These are phyloP conservation scores for Prosopocoilus inquinatus DNA, from an alignment of 2,888 invertebrate genomes.

Conservation along the genomic window DNA sequence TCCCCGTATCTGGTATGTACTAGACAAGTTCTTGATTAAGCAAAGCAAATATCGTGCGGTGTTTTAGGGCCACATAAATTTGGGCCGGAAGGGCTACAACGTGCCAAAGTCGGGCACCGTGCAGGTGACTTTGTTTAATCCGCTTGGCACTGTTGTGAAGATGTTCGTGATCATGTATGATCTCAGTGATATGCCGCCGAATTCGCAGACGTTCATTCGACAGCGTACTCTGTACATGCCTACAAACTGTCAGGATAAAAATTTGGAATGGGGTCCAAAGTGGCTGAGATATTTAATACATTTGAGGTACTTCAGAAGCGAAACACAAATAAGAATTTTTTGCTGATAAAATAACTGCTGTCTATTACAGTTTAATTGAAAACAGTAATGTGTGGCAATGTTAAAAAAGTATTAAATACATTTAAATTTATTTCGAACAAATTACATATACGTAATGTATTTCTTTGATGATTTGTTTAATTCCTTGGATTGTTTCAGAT, in stretches of 20 bases:
- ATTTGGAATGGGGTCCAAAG: constrained; percentile 59
- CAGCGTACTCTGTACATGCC: constrained; percentile 89
- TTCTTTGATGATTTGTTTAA: too few species aligned
- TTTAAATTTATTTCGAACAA: too few species aligned
- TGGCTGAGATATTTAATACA: constrained; percentile 93
- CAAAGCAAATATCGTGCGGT: not conserved
- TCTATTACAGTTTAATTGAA: too few species aligned
- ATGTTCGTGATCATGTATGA: constrained; percentile 98
- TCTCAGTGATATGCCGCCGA: constrained; percentile 88
- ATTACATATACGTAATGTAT: too few species aligned
- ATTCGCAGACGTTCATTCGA: constrained; percentile 90
- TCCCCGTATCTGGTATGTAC: constrained; percentile 88
- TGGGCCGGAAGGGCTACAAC: constrained; percentile 88
- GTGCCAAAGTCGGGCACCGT: constrained; percentile 90
- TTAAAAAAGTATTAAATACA: too few species aligned
- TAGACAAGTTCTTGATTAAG: not conserved
- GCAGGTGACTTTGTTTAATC: constrained; percentile 96
- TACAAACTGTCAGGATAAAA: constrained; percentile 49
- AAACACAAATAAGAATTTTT: too few species aligned
- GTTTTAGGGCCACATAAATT: constrained; percentile 85
- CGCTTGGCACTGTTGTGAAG: constrained; percentile 91
- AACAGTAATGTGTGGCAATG: too few species aligned
- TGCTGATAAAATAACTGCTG: too few species aligned
- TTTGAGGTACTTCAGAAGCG: constrained; percentile 71
- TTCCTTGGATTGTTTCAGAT: constrained; percentile 58